phyloP scores from a whole-genome alignment of 2,113 vertebrate species.

The Notiomystis cincta region DNA sequence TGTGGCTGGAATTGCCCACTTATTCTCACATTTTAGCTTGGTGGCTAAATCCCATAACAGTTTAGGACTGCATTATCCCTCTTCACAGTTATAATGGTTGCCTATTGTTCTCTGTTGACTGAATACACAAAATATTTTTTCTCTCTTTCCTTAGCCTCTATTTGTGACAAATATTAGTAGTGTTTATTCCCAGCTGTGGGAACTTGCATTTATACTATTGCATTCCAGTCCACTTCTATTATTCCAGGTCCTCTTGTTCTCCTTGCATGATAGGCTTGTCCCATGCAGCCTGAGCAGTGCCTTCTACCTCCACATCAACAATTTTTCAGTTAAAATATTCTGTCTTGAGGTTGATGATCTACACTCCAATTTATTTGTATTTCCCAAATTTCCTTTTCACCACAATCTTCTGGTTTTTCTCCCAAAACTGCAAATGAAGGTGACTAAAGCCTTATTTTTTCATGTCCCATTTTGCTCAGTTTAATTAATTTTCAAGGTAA shows the following conservation, averaged over 20 bases:
- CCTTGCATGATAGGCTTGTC: background rate
- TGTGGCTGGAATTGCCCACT: background rate
- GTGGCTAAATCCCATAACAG: background rate
- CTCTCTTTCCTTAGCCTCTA: background rate
- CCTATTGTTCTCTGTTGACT: background rate
- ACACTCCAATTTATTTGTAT: background rate
- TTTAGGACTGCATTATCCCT: background rate
- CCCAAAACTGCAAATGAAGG: background rate
- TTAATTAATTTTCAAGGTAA: background rate
- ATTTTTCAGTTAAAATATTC: background rate
- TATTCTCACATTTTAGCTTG: background rate
- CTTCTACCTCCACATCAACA: background rate
- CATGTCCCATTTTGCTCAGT: background rate
- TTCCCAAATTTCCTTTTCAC: background rate
- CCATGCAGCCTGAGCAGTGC: background rate
- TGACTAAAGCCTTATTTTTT: background rate
- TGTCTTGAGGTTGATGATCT: background rate
- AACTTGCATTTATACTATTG: background rate
- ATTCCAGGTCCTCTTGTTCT: background rate
- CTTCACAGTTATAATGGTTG: background rate
- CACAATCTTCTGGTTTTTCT: background rate
- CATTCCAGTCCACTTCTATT: background rate
- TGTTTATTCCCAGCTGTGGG: background rate
- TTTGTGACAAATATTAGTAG: background rate
- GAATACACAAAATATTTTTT: background rate